Base-by-base conservation (phyloP, 2,113 vertebrate genomes). In the Hemiprocne comata region DNA sequence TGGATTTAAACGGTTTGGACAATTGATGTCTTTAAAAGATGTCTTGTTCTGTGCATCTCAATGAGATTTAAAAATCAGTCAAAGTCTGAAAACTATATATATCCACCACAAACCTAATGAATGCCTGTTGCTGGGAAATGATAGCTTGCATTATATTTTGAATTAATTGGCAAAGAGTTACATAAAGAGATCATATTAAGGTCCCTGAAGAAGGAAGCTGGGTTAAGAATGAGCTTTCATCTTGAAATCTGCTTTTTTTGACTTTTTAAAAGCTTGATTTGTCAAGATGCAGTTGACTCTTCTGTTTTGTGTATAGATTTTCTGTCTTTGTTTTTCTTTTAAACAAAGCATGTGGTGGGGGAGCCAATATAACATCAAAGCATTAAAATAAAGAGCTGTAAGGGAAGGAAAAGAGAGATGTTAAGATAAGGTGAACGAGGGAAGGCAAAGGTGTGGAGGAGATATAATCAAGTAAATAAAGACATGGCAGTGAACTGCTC, bases 131-230 rank as follows among this genome's bases (percentile, higher is more conserved):
- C 33, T 89, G 90, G 4, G 1, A 81, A 94, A 93, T 46, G 74
- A 72, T 85, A 88, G 93, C 87, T 91, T 84, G 69, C 73, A 65
- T 96, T 95, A 69, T 94, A 92, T 90, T 90, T 92, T 87, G 76
- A 94, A 95, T 96, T 97, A 97, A 95, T 96, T 96, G 92, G 53
- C 90, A 97, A 93, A 92, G 48, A 93, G 95, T 96, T 96, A 95
- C 76, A 93, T 95, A 96, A 95, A 95, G 85, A 94, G 90, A 95
- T 97, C 94, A 90, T 78, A 89, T 95, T 96, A 96, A 96, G 95
- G 96, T 95, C 90, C 94, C 86, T 92, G 92, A 94, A 95, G 90
- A 94, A 87, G 90, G 94, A 95, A 94, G 94, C 85, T 90, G 83
- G 95, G 93, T 93, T 96, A 96, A 96, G 90, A 94, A 82, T 57